Base-by-base conservation (phyloP, 2,888 invertebrate genomes). In the Trissonchulus latispiculum region DNA sequence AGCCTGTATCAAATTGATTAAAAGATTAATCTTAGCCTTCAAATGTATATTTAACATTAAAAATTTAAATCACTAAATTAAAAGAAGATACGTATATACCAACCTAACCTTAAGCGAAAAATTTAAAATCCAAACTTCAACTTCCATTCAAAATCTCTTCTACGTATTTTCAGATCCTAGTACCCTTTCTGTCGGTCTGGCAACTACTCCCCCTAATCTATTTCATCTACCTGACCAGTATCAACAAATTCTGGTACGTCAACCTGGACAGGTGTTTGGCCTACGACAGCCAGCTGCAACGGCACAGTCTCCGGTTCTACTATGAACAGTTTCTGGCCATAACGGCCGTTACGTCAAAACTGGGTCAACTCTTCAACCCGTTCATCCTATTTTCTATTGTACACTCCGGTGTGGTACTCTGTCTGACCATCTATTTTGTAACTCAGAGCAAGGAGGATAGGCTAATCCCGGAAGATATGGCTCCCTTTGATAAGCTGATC, bases 111-210 rank as follows among this genome's bases (percentile, higher is more conserved):
- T n/a, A n/a, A n/a, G n/a, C n/a, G n/a, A n/a, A n/a, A n/a, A n/a
- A n/a, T n/a, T n/a, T n/a, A n/a, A n/a, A n/a, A n/a, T n/a, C n/a
- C n/a, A n/a, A n/a, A n/a, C n/a, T n/a, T n/a, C n/a, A n/a, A n/a
- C n/a, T n/a, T n/a, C n/a, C n/a, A n/a, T n/a, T n/a, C n/a, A n/a
- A n/a, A n/a, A n/a, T n/a, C n/a, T n/a, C n/a, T n/a, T n/a, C n/a
- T n/a, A n/a, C n/a, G n/a, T n/a, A n/a, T n/a, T n/a, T n/a, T n/a
- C n/a, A n/a, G n/a, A 64, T 64, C 33, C 66, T 64, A 18, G n/a
- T 64, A 32, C 66, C 66, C 18, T 32, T 64, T 31, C 33, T 64
- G 66, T 64, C 66, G 33, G n/a, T 64, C 29, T 64, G 66, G 66
- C 66, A 64, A 29, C 18, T 64, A 35, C 32, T 64, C 33, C 66